Evolutionary conservation across 2,888 invertebrate genomes (phyloP).

Genomic region (Papilio gigon): DNA sequence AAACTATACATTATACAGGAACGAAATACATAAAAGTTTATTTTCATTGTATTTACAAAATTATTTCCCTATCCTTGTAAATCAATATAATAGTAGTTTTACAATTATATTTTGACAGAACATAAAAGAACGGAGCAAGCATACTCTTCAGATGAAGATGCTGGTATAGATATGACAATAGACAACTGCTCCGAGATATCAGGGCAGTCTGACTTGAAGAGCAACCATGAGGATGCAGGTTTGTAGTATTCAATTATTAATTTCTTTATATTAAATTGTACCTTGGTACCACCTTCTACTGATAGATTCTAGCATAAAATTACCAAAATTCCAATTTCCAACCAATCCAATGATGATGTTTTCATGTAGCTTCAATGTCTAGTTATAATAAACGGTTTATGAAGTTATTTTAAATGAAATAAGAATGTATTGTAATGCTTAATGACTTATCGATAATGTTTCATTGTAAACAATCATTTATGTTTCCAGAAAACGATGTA

Average conservation of each 20-base stretch:
- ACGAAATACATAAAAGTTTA: too few relatives aligned
- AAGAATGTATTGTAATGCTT: background rate
- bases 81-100: background rate
- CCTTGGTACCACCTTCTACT: too few relatives aligned
- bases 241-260: conserved; percentile 36
- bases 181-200: conserved; percentile 93
- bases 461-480: conserved; percentile 24
- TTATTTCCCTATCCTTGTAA: background rate
- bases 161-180: conserved; percentile 82
- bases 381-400: background rate
- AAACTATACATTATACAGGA: too few relatives aligned
- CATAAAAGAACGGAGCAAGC: conserved; percentile 81
- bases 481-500: conserved; percentile 78
- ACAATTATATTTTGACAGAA: conserved; percentile 58
- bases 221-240: conserved; percentile 83
- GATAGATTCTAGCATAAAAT: too few relatives aligned
- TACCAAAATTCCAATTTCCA: too few relatives aligned
- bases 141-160: conserved; percentile 89
- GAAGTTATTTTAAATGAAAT: background rate
- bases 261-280: conserved; percentile 25
- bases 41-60: too few relatives aligned
- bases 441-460: background rate
- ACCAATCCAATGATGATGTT: too few relatives aligned
- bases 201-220: conserved; percentile 88
- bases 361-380: too few relatives aligned